Conservation (phyloP, 2,888 invertebrate species). For the Deilephila porcellus region DNA sequence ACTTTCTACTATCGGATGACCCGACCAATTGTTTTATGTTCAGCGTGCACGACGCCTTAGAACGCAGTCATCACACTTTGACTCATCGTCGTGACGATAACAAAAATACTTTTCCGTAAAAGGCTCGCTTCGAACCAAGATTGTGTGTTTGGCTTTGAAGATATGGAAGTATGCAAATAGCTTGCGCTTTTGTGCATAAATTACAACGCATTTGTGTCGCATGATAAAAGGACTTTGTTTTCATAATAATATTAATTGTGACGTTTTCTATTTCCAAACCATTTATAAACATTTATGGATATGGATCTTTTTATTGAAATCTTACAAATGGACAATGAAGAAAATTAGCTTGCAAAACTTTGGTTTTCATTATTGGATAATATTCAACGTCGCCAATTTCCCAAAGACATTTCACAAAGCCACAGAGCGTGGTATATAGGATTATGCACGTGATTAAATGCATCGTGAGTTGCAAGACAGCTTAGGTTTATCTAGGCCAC, state of each 20-base stretch:
- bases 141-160: slow-evolving; percentile 23
- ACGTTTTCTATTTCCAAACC: too few relatives aligned
- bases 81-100: slow-evolving; percentile 21
- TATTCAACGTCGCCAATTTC: background rate
- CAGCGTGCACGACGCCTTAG: slow-evolving; percentile 11
- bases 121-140: slow-evolving; percentile 15
- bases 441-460: slow-evolving; percentile 28
- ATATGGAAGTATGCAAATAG: slow-evolving; percentile 11
- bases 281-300: too few relatives aligned
- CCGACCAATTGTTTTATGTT: slow-evolving; percentile 61
- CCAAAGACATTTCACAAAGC: slow-evolving; percentile 10
- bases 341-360: too few relatives aligned
- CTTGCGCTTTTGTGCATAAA: slow-evolving; percentile 15
- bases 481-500: slow-evolving; percentile 32
- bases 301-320: too few relatives aligned
- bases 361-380: too few relatives aligned
- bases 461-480: slow-evolving; percentile 29
- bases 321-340: too few relatives aligned
- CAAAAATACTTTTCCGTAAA: slow-evolving; percentile 26
- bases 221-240: background rate
- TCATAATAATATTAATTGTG: too few relatives aligned
- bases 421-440: background rate
- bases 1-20: slow-evolving; percentile 72
- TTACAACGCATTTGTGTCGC: background rate
- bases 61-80: slow-evolving; percentile 13